Conservation (phyloP, 1,140 invertebrate species). For the Megathymus violae region DNA sequence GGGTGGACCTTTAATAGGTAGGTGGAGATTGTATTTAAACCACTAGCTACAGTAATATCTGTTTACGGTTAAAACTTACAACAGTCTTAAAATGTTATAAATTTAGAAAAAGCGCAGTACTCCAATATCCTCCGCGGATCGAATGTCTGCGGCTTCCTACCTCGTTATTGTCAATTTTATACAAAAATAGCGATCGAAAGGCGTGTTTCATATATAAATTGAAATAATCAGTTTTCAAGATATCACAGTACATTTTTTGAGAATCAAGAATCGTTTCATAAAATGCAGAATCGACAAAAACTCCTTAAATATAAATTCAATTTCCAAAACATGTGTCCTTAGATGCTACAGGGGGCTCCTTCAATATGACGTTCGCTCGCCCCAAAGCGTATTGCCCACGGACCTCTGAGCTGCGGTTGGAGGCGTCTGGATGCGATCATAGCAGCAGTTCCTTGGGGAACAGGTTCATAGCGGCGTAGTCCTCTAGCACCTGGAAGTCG, state of each 20-base stretch:
- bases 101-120: conserved; percentile 42
- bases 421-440: conserved; percentile 55
- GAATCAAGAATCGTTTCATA: conserved; percentile 16
- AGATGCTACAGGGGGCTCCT: conserved; percentile 1
- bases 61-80: too few species aligned
- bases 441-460: conserved; percentile 87
- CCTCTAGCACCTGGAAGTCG: conserved; percentile 89
- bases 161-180: conserved; percentile 34
- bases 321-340: background rate
- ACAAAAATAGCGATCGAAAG: conserved; percentile 35
- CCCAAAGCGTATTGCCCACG: too few species aligned
- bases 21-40: too few species aligned
- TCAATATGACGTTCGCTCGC: too few species aligned
- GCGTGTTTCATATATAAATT: conserved; percentile 36
- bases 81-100: too few species aligned
- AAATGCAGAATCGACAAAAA: background rate
- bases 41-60: too few species aligned
- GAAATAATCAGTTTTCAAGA: conserved; percentile 39
- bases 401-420: too few species aligned
- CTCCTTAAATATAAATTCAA: background rate
- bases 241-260: conserved; percentile 31
- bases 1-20: too few species aligned
- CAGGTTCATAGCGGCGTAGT: conserved; percentile 89
- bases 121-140: conserved; percentile 34
- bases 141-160: background rate